A percentile compares a stretch with the other conserved stretches of the same genome.
Evolutionary conservation across 1,140 invertebrate genomes (phyloP).

Genomic region (Camponotus pennsylvanicus): DNA sequence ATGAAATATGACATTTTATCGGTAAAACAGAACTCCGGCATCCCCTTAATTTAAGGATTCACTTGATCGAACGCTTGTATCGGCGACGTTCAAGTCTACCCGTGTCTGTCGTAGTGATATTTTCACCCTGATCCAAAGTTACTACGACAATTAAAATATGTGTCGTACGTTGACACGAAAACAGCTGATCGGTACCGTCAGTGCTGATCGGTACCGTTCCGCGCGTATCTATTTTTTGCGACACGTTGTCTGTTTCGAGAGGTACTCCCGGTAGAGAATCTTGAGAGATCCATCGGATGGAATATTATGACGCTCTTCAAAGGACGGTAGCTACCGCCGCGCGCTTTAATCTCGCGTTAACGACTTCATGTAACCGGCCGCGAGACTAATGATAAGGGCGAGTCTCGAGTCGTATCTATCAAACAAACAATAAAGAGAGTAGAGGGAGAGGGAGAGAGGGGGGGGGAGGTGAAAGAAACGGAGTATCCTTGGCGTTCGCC

Average conservation of each 20-base stretch:
- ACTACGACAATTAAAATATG: conserved; percentile 16
- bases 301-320: conserved; percentile 38
- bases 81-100: conserved; percentile 1
- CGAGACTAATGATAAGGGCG: conserved; percentile 74
- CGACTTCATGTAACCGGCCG: conserved; percentile 54
- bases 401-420: conserved; percentile 72
- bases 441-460: not conserved
- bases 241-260: not conserved
- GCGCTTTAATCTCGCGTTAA: conserved; percentile 64
- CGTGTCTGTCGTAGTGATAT: not conserved
- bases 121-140: not conserved
- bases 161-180: too few relatives aligned
- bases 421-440: conserved; percentile 74
- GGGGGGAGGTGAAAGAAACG: not conserved
- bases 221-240: not conserved
- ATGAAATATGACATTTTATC: too few relatives aligned
- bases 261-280: not conserved
- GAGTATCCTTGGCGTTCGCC: conserved; percentile 68
- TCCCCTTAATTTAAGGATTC: conserved; percentile 16
- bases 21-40: too few relatives aligned
- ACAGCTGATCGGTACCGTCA: not conserved
- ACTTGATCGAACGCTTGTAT: not conserved
- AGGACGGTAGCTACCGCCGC: conserved; percentile 40
- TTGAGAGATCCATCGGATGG: conserved; percentile 39
- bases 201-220: not conserved